Evolutionary conservation across 2,888 invertebrate genomes (phyloP), one percentile per base, ranked within the genome.

Genomic region (Pheosia tremula): DNA sequence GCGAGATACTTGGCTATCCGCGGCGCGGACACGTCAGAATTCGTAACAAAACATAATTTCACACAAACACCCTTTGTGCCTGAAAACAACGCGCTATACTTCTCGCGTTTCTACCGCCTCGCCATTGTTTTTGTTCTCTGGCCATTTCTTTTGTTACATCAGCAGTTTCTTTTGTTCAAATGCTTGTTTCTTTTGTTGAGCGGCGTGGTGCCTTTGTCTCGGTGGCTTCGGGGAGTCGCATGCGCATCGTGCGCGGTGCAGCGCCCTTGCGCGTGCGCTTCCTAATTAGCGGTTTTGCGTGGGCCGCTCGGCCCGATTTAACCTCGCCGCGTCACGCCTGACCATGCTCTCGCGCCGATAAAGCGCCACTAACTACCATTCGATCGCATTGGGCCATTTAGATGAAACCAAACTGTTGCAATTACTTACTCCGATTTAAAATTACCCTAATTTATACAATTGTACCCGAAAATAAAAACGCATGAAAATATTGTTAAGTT

Each of bases 191-290:
- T 83, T 86, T 85, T 84, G 84, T 83, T 73, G 64, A 63, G 60
- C 64, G 70, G 73, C 72, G 79, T 80, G 76, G 78, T 83, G 81
- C 81, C 83, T 85, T 85, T 84, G 83, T 84, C 77, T 75, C 68
- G 69, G 74, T 63, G 60, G 66, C 65, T 69, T 69, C 67, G 72
- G 72, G 62, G 70, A 64, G 77, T 69, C 75, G 80, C 74, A 67
- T 67, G 83, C 78, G 78, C 85, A 81, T 78, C 80, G 80, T 79
- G 75, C 75, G 77, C 80, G 82, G 85, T 88, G 90, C 89, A 89
- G 86, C 87, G 89, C 88, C 85, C 88, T 87, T 89, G 90, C 86
- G 87, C 87, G 85, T 81, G 88, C 90, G 86, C 87, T 89, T 90
- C 89, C 90, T 91, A 92, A 91, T 93, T 91, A 93, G 88, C 84